Evolutionary conservation across 2,797 vertebrate genomes (phyloP).

Genomic region (Stomatorhinus walkeri): DNA sequence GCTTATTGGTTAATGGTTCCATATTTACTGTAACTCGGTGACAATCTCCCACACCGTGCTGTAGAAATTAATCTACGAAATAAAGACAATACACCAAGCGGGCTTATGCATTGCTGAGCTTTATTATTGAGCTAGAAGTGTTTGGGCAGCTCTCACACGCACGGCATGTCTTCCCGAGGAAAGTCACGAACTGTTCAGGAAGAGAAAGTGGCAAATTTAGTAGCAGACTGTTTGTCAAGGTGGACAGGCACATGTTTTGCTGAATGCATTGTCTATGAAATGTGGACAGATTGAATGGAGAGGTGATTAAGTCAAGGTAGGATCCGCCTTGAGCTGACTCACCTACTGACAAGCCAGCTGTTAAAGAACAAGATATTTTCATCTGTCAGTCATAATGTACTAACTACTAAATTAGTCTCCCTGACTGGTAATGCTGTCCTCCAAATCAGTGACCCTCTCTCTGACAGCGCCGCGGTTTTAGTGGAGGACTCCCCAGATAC

Average conservation of each 20-base stretch:
- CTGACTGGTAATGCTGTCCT: background rate
- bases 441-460: background rate
- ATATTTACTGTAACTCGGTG: background rate
- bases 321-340: background rate
- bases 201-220: background rate
- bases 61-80: background rate
- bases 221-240: background rate
- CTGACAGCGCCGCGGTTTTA: background rate
- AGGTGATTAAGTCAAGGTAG: constrained; percentile 9
- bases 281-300: background rate
- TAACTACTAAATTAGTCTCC: constrained; percentile 3
- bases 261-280: background rate
- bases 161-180: background rate
- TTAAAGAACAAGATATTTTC: background rate
- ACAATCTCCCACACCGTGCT: background rate
- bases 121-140: background rate
- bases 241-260: background rate
- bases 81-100: background rate
- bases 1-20: background rate
- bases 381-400: constrained; percentile 7
- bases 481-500: background rate
- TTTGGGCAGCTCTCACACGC: background rate
- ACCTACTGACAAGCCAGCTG: background rate
- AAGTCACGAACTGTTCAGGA: background rate
- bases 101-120: background rate